These are phyloP conservation scores for Bovichtus diacanthus DNA, from an alignment of 2,797 vertebrate species.

Conservation along the genomic window DNA sequence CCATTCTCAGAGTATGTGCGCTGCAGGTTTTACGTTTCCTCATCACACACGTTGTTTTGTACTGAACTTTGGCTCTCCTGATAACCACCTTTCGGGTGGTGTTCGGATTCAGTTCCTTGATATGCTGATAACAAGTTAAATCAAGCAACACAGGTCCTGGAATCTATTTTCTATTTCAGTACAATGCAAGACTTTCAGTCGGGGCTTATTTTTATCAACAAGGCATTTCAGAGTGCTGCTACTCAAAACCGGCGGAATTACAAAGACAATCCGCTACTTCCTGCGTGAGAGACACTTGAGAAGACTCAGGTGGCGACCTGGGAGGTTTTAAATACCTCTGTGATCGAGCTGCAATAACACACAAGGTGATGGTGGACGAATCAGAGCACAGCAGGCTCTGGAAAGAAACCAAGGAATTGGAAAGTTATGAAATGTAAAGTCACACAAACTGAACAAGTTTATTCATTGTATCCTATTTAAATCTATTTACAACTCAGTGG, in stretches of 20 bases:
- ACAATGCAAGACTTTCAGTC: constrained; percentile 34
- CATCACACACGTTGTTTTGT: background rate
- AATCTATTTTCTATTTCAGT: constrained; percentile 48
- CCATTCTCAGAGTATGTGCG: too few species aligned
- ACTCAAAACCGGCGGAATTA: constrained; percentile 54
- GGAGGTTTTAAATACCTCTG: constrained; percentile 67
- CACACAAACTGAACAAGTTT: constrained; percentile 5
- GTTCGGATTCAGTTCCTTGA: background rate
- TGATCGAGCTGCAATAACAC: constrained; percentile 44
- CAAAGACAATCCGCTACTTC: constrained; percentile 59
- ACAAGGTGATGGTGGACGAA: constrained; percentile 28
- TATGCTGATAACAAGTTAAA: background rate
- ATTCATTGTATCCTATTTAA: constrained; percentile 37
- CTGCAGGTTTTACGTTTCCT: too few species aligned
- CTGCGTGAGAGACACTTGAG: constrained; percentile 66
- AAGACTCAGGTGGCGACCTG: constrained; percentile 54
- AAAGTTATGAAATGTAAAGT: constrained; percentile 21
- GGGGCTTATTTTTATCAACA: constrained; percentile 65
- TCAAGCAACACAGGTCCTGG: constrained; percentile 17
- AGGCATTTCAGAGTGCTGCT: constrained; percentile 45
- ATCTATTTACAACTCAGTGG: constrained; percentile 67
- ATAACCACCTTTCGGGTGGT: background rate
- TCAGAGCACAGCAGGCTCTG: constrained; percentile 16
- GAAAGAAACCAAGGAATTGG: background rate
- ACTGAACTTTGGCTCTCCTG: background rate